Conservation (phyloP, 2,888 invertebrate genomes). For the Saturnia pavonia region DNA sequence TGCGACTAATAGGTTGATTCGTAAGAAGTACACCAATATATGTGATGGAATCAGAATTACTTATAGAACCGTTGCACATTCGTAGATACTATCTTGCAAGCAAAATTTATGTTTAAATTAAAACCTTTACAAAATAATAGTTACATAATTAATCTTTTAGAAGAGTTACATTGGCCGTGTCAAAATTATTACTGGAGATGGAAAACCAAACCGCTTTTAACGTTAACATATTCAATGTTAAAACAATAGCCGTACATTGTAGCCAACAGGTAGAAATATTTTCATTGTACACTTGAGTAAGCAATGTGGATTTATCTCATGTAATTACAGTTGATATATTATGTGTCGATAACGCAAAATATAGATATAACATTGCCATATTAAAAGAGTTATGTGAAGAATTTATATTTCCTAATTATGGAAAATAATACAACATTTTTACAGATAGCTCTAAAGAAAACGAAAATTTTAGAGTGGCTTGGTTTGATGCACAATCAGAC, state of each 20-base stretch:
- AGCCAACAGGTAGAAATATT: not conserved
- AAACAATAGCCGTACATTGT: not conserved
- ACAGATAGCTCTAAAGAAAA: not conserved
- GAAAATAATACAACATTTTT: not conserved
- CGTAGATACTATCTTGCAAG: too few relatives aligned
- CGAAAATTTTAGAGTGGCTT: too few relatives aligned
- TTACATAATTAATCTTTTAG: not conserved
- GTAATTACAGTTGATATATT: not conserved
- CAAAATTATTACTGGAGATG: not conserved
- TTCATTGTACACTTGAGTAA: not conserved
- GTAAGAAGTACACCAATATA: too few relatives aligned
- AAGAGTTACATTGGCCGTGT: not conserved
- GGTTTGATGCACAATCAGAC: too few relatives aligned
- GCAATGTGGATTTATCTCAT: constrained; percentile 1
- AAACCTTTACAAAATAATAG: not conserved
- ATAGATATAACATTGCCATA: not conserved
- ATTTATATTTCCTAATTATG: not conserved
- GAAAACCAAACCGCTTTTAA: not conserved
- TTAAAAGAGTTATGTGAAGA: not conserved
- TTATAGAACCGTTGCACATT: too few relatives aligned
- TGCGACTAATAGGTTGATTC: too few relatives aligned
- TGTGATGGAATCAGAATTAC: too few relatives aligned
- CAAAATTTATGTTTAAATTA: not conserved
- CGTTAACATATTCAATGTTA: not conserved
- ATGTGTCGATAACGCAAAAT: not conserved